Evolutionary conservation across 2,888 invertebrate genomes (phyloP).

Genomic region (Spatulosminthurus flaviceps): DNA sequence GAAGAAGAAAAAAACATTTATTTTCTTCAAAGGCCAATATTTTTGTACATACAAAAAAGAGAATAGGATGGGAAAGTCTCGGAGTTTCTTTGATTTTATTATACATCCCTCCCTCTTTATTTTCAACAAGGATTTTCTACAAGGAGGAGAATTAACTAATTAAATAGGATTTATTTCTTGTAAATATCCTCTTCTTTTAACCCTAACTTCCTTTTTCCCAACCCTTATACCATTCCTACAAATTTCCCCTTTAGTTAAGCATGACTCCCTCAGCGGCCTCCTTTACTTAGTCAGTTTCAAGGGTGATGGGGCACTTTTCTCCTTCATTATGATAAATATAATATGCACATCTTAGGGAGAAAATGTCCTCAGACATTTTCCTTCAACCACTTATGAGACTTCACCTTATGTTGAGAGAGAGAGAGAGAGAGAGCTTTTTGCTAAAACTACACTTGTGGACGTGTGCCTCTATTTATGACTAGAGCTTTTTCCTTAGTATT

Average conservation of each 20-base stretch:
- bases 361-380: no score
- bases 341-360: no score
- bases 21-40: background rate
- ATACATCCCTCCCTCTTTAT: background rate
- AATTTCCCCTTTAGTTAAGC: background rate
- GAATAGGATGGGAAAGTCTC: background rate
- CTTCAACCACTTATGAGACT: no score
- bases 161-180: conserved; percentile 30
- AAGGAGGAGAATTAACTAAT: conserved; percentile 11
- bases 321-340: no score
- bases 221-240: background rate
- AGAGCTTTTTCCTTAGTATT: background rate
- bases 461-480: background rate
- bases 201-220: conserved; percentile 24
- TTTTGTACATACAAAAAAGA: background rate
- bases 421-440: no score
- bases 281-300: background rate
- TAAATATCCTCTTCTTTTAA: conserved; percentile 1
- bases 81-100: no score
- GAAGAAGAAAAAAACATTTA: conserved; percentile 27
- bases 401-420: no score
- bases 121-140: background rate
- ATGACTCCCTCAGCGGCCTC: conserved; percentile 13
- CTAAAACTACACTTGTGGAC: background rate
- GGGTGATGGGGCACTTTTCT: no score